Evolutionary conservation across 2,797 vertebrate genomes (phyloP).

Genomic region (Thaleichthys pacificus): DNA sequence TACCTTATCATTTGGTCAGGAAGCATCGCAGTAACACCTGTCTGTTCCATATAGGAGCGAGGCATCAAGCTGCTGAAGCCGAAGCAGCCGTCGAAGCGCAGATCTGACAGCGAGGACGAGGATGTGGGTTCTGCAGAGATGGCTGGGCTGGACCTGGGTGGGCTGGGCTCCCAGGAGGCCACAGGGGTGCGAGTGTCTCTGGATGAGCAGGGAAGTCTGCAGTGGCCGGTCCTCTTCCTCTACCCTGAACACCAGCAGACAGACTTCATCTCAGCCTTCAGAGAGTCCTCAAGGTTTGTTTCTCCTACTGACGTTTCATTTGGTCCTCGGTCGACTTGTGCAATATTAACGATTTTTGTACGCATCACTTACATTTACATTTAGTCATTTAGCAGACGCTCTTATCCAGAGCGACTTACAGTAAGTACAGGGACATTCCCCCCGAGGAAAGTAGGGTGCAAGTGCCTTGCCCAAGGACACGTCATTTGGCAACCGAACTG

Average conservation of each 20-base stretch:
- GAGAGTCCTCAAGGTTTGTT: constrained; percentile 84
- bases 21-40: constrained; percentile 28
- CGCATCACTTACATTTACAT: too few species aligned
- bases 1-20: constrained; percentile 57
- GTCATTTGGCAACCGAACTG: too few species aligned
- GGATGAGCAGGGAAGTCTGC: constrained; percentile 81
- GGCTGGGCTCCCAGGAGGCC: constrained; percentile 73
- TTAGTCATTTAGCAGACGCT: too few species aligned
- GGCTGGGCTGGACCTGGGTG: constrained; percentile 71
- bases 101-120: constrained; percentile 75
- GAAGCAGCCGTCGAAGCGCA: constrained; percentile 10
- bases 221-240: constrained; percentile 93
- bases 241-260: constrained; percentile 93
- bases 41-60: constrained; percentile 74
- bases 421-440: too few species aligned
- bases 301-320: too few species aligned
- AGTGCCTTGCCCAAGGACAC: too few species aligned
- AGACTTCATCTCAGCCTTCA: constrained; percentile 91
- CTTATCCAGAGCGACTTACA: too few species aligned
- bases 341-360: too few species aligned
- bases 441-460: too few species aligned
- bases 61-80: constrained; percentile 78
- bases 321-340: too few species aligned
- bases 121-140: constrained; percentile 56
- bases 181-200: constrained; percentile 78